Conservation (phyloP, 2,113 vertebrate genomes). For the Cromileptes altivelis region DNA sequence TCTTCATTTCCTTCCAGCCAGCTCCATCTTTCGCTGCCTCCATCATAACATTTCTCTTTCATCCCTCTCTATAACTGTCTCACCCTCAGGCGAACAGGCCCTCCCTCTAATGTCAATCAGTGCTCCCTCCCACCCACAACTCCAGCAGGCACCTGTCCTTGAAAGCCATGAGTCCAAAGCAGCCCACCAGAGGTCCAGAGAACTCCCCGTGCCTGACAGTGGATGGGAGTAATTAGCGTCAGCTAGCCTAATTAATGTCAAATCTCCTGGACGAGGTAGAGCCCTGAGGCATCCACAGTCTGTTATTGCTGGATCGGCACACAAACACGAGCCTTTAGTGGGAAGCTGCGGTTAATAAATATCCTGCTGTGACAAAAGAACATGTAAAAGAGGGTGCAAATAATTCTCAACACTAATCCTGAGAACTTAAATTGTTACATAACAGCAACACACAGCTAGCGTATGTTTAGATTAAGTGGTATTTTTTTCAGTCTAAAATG, state of each 20-base stretch:
- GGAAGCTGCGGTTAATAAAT: slow-evolving; percentile 10
- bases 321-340: background rate
- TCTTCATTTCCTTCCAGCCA: background rate
- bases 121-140: background rate
- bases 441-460: background rate
- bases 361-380: background rate
- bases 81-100: background rate
- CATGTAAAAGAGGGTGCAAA: background rate
- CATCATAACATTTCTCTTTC: background rate
- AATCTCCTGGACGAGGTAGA: slow-evolving; percentile 32
- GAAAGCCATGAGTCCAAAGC: background rate
- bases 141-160: slow-evolving; percentile 20
- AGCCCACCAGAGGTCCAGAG: slow-evolving; percentile 7
- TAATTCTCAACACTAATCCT: background rate
- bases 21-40: background rate
- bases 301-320: background rate
- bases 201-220: slow-evolving; percentile 8
- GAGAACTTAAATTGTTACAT: background rate
- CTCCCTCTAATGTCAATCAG: background rate
- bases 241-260: slow-evolving; percentile 67
- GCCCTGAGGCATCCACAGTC: slow-evolving; percentile 35
- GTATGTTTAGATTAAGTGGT: background rate
- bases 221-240: slow-evolving; percentile 62
- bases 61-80: background rate
- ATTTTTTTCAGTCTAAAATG: background rate